Percentiles rank a stretch among this genome's conserved stretches.
Conservation (phyloP, 1,140 invertebrate genomes). For the Globodera rostochiensis region DNA sequence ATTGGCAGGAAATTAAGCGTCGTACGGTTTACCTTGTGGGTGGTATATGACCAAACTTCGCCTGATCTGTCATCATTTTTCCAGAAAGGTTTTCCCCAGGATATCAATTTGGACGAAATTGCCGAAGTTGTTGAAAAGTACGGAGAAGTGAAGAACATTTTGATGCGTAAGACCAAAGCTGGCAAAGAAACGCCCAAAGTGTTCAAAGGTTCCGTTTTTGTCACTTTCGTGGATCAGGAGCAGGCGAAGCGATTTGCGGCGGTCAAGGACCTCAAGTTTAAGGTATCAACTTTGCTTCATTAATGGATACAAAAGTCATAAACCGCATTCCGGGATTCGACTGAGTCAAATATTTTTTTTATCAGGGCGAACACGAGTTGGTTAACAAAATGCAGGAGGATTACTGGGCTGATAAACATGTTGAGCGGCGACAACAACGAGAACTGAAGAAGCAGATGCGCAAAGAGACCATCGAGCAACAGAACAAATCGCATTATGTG, state of each 20-base stretch:
- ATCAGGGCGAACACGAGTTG: slow-evolving; percentile 36
- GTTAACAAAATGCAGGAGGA: slow-evolving; percentile 66
- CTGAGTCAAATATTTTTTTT: neutral
- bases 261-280: slow-evolving; percentile 75
- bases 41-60: neutral
- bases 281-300: slow-evolving; percentile 68
- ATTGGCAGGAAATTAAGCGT: slow-evolving; percentile 76
- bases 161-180: slow-evolving; percentile 55
- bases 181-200: slow-evolving; percentile 36
- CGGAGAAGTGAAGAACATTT: slow-evolving; percentile 77
- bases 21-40: slow-evolving; percentile 77
- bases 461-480: slow-evolving; percentile 18
- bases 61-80: slow-evolving; percentile 15
- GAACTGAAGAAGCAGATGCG: slow-evolving; percentile 56
- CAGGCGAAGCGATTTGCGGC: slow-evolving; percentile 76
- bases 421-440: slow-evolving; percentile 22
- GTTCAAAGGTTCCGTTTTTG: slow-evolving; percentile 88
- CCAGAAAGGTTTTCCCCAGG: slow-evolving; percentile 81
- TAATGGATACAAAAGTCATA: too few species aligned
- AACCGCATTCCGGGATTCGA: neutral
- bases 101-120: slow-evolving; percentile 74
- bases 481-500: slow-evolving; percentile 43
- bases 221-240: slow-evolving; percentile 79
- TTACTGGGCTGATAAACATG: slow-evolving; percentile 75
- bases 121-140: slow-evolving; percentile 76